Base-by-base conservation (phyloP, 2,888 invertebrate species). In the Leucania comma region DNA sequence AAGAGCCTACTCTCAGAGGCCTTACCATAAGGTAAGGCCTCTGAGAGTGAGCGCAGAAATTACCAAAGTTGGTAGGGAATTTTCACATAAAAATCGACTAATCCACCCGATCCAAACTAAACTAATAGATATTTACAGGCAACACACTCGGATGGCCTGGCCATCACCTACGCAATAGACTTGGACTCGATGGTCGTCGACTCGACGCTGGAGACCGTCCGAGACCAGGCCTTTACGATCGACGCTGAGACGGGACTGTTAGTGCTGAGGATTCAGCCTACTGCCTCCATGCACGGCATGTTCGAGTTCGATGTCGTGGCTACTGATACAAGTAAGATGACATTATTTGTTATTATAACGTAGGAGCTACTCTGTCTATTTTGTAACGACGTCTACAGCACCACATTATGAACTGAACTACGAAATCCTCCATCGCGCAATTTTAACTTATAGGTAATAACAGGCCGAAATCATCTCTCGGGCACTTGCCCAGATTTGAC, bases 241-340 rank as follows among this genome's bases (percentile, higher is more conserved):
- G 79, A 96, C 83, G 51, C 82, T 0, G 72, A 81, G 9, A 93
- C 93, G 0, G 97, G 97, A 9, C 90, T 93, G 24, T 87, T 97
- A 24, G 89, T 84, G 0, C 90, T 97, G 29, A 95, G 94, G 83
- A 96, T 97, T 63, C 92, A 93, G 77, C 96, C 96, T 3, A 93
- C 94, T 1, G 89, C 90, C 10, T 91, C 93, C 65, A 97, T 97
- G 97, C 93, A 93, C 35, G 97, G 97, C 71, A 96, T 96, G 93
- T 97, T 97, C 85, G 93, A 94, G 80, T 97, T 97, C 80, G 80
- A 94, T 50, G 94, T 97, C 14, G 79, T 90, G 1, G 97, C 97
- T 9, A 89, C 89, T 5, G 97, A 97, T 84, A 82, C 93, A 72
- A 93, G 96, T 96, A 89, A 75, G 78, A 63, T 64, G 2, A 14